phyloP scores from a whole-genome alignment of 1,140 invertebrate species.

The Globodera rostochiensis region DNA sequence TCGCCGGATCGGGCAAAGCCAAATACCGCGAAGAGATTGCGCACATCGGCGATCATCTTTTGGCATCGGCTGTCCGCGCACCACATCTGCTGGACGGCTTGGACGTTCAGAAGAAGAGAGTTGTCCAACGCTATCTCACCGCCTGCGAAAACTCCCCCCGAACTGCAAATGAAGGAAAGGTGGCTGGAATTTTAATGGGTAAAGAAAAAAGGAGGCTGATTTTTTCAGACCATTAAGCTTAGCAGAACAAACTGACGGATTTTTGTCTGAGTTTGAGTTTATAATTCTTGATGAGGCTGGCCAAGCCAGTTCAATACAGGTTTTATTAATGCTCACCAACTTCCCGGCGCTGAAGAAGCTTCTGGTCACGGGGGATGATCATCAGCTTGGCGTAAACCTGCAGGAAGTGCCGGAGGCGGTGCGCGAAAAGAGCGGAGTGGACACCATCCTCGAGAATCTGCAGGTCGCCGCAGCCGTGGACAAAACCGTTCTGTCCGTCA shows the following conservation, averaged over 20 bases:
- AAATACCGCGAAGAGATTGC: neutral
- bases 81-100: conserved; percentile 1
- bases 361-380: too few relatives aligned
- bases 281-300: neutral
- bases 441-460: neutral
- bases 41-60: neutral
- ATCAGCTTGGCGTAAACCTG: neutral
- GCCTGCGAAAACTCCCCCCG: neutral
- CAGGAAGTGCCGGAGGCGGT: neutral
- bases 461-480: neutral
- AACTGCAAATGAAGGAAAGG: conserved; percentile 7
- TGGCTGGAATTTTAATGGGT: neutral
- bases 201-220: conserved; percentile 3
- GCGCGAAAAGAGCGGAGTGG: neutral
- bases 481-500: neutral
- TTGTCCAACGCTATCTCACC: neutral
- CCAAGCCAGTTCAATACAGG: too few relatives aligned
- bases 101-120: conserved; percentile 1
- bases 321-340: too few relatives aligned
- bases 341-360: too few relatives aligned
- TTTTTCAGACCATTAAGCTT: neutral
- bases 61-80: neutral
- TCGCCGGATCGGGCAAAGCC: conserved; percentile 1
- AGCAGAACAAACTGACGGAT: neutral
- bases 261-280: neutral